These are phyloP conservation scores for Dione juno DNA, from an alignment of 2,888 invertebrate species.

Conservation along the genomic window DNA sequence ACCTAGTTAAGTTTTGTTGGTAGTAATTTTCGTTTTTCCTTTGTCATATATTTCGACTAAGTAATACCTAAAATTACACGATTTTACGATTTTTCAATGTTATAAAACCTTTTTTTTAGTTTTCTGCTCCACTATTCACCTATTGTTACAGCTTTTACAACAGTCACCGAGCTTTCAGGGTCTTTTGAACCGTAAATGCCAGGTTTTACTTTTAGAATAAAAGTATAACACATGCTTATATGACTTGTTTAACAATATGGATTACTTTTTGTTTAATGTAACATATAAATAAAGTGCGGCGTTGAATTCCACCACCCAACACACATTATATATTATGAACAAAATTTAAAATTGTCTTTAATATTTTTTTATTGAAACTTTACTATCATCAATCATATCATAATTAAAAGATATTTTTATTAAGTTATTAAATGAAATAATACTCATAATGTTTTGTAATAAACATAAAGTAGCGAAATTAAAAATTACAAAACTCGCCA, in stretches of 20 bases:
- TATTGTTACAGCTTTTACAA: constrained; percentile 37
- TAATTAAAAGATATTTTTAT: too few relatives aligned
- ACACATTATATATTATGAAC: too few relatives aligned
- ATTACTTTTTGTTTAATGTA: neutral
- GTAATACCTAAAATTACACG: constrained; percentile 14
- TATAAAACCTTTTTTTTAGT: constrained; percentile 24
- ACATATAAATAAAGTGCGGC: too few relatives aligned
- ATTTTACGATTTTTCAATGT: constrained; percentile 28
- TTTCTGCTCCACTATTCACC: constrained; percentile 30
- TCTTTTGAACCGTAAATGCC: constrained; percentile 36
- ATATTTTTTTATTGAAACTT: too few relatives aligned
- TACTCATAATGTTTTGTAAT: too few relatives aligned
- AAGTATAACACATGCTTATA: neutral
- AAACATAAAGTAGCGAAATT: too few relatives aligned
- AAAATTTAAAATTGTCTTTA: too few relatives aligned
- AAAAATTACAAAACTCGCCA: too few relatives aligned
- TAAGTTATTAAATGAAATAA: too few relatives aligned
- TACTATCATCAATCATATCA: too few relatives aligned
- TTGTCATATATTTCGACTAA: neutral
- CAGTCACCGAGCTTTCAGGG: constrained; percentile 33
- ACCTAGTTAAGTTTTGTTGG: constrained; percentile 15
- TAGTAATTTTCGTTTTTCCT: constrained; percentile 8
- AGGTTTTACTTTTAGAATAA: constrained; percentile 28
- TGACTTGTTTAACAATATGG: neutral
- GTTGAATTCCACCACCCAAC: too few relatives aligned